phyloP scores from a whole-genome alignment of 2,888 invertebrate genomes.

The Acleris cristana region DNA sequence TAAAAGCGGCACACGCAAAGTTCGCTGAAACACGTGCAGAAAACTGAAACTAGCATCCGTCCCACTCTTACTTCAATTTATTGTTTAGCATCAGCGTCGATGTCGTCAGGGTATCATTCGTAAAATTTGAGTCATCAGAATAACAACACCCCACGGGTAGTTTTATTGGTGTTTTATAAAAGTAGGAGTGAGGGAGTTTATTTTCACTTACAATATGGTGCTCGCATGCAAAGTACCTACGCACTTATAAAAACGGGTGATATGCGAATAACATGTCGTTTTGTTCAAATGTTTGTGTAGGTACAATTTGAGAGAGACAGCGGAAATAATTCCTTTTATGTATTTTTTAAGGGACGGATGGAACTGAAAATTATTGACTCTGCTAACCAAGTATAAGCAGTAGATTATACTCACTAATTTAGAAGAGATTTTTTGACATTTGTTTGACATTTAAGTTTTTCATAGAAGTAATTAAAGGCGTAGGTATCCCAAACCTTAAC shows the following conservation, averaged over 20 bases:
- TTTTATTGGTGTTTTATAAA: slow-evolving; percentile 1
- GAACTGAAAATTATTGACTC: too few species aligned
- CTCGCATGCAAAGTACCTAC: slow-evolving; percentile 78
- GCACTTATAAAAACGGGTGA: slow-evolving; percentile 78
- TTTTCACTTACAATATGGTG: slow-evolving; percentile 74
- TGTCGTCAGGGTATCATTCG: not conserved
- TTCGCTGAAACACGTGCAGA: not conserved
- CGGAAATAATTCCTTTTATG: slow-evolving; percentile 30
- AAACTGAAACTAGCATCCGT: not conserved
- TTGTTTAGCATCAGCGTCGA: not conserved
- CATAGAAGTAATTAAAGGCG: too few species aligned
- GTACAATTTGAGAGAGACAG: slow-evolving; percentile 43
- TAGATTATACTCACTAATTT: too few species aligned
- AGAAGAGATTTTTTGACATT: too few species aligned
- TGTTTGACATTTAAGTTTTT: too few species aligned
- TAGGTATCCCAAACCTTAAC: too few species aligned
- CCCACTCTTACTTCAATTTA: not conserved
- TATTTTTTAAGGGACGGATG: not conserved
- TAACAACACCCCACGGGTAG: not conserved
- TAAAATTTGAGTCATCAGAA: too few species aligned
- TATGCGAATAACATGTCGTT: slow-evolving; percentile 67
- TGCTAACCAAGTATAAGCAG: too few species aligned
- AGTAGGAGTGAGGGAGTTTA: slow-evolving; percentile 55
- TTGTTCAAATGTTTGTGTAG: slow-evolving; percentile 54
- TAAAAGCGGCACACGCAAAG: not conserved